Evolutionary conservation across 2,113 vertebrate genomes (phyloP).

Genomic region (Craseonycteris thonglongyai): DNA sequence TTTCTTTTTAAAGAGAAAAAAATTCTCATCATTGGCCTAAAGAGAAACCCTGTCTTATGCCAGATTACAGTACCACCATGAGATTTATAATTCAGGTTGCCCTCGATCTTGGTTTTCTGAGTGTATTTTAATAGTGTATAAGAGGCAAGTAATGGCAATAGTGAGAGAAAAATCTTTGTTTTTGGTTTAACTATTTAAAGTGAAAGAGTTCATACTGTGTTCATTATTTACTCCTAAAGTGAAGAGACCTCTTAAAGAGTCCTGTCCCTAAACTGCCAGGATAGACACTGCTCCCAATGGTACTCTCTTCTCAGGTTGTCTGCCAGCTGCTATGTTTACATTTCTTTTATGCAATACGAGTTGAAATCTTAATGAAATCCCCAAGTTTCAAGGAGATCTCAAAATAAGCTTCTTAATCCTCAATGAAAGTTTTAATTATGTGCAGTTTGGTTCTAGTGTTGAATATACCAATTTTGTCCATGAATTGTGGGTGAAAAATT

Average conservation of each 20-base stretch:
- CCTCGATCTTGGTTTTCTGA: conserved; percentile 2
- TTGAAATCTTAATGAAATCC: neutral
- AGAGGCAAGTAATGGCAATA: neutral
- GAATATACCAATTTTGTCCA: neutral
- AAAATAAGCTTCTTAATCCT: neutral
- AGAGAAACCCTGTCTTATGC: conserved; percentile 40
- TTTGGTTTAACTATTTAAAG: neutral
- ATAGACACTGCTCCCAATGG: neutral
- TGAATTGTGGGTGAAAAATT: neutral
- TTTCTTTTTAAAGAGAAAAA: conserved; percentile 39
- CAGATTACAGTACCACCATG: conserved; percentile 43
- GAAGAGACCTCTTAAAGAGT: neutral
- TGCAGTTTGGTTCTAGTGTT: neutral
- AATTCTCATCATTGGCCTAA: neutral
- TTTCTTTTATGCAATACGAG: neutral
- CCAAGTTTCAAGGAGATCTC: neutral
- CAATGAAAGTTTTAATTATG: neutral
- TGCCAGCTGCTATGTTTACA: neutral
- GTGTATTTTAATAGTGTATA: neutral
- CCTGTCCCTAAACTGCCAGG: neutral
- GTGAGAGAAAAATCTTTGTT: neutral
- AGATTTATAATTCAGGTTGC: conserved; percentile 15
- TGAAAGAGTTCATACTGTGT: neutral
- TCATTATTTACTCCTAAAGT: neutral
- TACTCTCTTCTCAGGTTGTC: neutral